phyloP scores from a whole-genome alignment of 92 coral and sea anemone genomes.

The Phenganax stokvisi region DNA sequence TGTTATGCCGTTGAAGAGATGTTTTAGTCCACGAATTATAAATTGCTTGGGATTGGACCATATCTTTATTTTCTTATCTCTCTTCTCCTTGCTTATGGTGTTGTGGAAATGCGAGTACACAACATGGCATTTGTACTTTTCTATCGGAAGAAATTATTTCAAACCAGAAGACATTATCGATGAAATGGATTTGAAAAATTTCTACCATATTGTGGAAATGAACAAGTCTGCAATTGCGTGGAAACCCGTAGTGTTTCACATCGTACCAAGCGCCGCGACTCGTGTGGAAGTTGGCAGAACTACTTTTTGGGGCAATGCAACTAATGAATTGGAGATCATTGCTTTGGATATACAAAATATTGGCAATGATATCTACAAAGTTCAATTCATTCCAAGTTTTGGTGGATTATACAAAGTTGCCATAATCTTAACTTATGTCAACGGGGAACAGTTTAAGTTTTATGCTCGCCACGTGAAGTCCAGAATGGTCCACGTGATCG shows the following conservation, averaged over 20 bases:
- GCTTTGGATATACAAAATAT: constrained; percentile 43
- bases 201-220: constrained; percentile 1
- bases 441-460: constrained; percentile 63
- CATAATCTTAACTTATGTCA: constrained; percentile 68
- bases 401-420: constrained; percentile 71
- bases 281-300: constrained; percentile 8
- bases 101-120: background rate
- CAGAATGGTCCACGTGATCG: constrained; percentile 64
- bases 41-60: background rate
- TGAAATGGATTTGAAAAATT: background rate
- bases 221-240: constrained; percentile 14
- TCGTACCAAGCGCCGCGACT: background rate
- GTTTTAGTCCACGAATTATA: background rate
- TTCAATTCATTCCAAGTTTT: constrained; percentile 61
- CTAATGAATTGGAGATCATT: background rate
- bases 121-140: background rate
- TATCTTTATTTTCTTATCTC: background rate
- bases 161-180: background rate
- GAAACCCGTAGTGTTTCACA: background rate
- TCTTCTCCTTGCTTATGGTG: background rate
- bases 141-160: background rate
- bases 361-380: constrained; percentile 69
- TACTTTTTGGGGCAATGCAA: constrained; percentile 27
- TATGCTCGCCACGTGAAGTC: constrained; percentile 61
- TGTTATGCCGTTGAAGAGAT: background rate